Evolutionary conservation across 2,113 vertebrate species (phyloP), one percentile per base, ranked within the genome.

Genomic region (Physeter macrocephalus): DNA sequence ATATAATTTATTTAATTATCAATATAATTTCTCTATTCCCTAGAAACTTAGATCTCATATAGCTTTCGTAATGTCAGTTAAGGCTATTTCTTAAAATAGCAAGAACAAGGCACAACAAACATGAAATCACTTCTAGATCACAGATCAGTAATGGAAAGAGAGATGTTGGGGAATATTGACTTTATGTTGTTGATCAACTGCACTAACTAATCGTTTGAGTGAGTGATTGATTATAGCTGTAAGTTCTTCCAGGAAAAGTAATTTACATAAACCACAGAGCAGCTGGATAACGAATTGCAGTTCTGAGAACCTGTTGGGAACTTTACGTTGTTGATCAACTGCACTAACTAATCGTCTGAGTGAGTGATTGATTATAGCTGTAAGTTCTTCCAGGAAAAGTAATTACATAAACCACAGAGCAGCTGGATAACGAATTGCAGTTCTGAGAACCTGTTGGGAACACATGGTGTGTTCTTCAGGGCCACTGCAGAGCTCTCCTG

Each of bases 401-500:
- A 75, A 90, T 90, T 90, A 29, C 69, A 80, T 84, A 95, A 96
- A 81, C 36, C 49, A 66, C 20, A 61, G 57, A 96, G 81, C 67
- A 98, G 85, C 94, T 94, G 64, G 52, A 71, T 90, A 96, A 93
- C 72, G 75, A 96, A 93, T 81, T 94, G 62, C 43, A 88, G 27
- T 74, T 96, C 59, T 90, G n/a, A 94, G 62, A 90, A 96, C 31
- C n/a, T 96, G 29, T 88, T 92, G 75, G 90, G 39, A 94, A 88
- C 62, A 96, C 72, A 92, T 36, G 61, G 69, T 17, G 2, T 94
- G 41, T 66, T 94, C 41, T 95, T 96, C 41, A 74, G 67, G 21
- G 62, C 21, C 21, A 43, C 6, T n/a, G 69, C 18, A 77, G 52
- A 94, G 8, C 43, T 82, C 46, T 29, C 2, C 18, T 27, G 6